Base-by-base conservation (phyloP, 2,113 vertebrate genomes). In the Lucifuga dentata region DNA sequence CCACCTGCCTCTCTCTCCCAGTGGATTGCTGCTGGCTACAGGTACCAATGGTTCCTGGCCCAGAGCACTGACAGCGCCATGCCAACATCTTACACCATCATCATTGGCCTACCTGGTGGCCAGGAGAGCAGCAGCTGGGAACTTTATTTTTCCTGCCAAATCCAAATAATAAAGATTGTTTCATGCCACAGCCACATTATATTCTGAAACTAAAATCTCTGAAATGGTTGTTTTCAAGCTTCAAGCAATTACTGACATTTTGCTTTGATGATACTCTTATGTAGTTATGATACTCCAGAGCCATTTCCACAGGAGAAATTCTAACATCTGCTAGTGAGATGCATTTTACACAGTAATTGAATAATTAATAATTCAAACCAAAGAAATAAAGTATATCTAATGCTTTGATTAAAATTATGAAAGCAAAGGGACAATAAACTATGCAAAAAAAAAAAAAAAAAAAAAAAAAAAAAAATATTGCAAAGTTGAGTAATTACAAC, bases 91-190 rank as follows among this genome's bases (percentile, higher is more conserved):
- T 43, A 77, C 17, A 71, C 70, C 76, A 78, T 72, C 70, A 74
- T 65, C 58, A 46, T 52, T 73, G 73, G 86, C 68, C 53, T 80
- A 70, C 59, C 66, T 72, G 76, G 56, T 62, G 76, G 72, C 62
- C 69, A 59, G 29, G 68, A 61, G 38, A 51, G 57, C 52, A 74
- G 65, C 76, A 85, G 76, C 80, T 87, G 76, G 40, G 21, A 56
- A 48, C 68, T 74, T 52, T 36, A 70, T 59, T 58, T 11, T n/a
- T 13, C 45, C 58, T 76, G 80, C 84, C 83, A 78, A 83, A 39
- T 64, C 57, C 23, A 17, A 60, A 62, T 38, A 81, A 77, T 67
- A 68, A 58, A 66, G 49, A 70, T 53, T 32, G 62, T 71, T 83
- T 36, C 24, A 10, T 46, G 35, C 68, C 64, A 43, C 23, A 24